These are phyloP conservation scores for Chiloscyllium plagiosum DNA, from an alignment of 2,113 vertebrate genomes.

Conservation along the genomic window DNA sequence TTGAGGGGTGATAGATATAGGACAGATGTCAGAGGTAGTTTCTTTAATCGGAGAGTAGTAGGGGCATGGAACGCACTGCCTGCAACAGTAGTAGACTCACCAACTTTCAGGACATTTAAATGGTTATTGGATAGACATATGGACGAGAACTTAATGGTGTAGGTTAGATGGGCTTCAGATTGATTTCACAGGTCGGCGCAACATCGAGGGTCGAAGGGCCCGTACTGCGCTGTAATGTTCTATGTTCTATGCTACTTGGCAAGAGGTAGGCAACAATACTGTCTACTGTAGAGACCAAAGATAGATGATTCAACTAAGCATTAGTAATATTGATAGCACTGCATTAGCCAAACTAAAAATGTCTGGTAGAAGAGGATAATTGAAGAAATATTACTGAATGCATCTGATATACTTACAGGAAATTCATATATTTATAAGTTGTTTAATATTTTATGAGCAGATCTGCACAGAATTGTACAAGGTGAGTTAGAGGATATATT, in stretches of 20 bases:
- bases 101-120: too few species aligned
- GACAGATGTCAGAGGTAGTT: too few species aligned
- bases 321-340: background rate
- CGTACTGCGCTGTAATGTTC: background rate
- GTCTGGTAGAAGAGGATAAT: background rate
- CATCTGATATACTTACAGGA: background rate
- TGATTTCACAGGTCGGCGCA: too few species aligned
- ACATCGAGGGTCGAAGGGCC: too few species aligned
- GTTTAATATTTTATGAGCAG: background rate
- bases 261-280: background rate
- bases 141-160: too few species aligned
- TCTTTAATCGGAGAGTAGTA: too few species aligned
- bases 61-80: too few species aligned
- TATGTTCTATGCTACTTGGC: background rate
- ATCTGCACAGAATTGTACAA: background rate
- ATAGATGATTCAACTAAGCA: background rate
- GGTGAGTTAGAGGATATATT: background rate
- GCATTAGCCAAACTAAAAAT: background rate
- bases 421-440: background rate
- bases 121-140: too few species aligned
- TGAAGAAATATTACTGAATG: background rate
- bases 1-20: too few species aligned
- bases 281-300: background rate
- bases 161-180: too few species aligned
- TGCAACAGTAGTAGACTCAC: too few species aligned